Evolutionary conservation across 2,113 vertebrate species (phyloP).

Genomic region (Gnathonemus longibarbis): DNA sequence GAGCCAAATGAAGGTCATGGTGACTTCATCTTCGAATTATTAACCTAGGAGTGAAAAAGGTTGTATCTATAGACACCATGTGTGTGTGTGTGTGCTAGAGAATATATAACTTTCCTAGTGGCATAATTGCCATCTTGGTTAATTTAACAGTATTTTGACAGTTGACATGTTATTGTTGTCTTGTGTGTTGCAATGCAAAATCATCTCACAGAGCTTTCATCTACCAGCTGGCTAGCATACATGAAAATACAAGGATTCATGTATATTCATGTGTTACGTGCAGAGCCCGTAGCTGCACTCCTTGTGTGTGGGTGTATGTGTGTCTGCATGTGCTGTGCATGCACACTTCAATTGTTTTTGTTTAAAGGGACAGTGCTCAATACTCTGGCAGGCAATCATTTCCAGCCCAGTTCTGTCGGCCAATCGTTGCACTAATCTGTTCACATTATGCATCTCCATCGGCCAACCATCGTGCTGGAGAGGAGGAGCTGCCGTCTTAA

Average conservation of each 20-base stretch:
- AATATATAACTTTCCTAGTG: not conserved
- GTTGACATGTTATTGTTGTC: not conserved
- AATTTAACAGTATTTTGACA: not conserved
- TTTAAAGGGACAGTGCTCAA: too few species aligned
- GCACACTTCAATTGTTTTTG: too few species aligned
- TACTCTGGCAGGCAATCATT: too few species aligned
- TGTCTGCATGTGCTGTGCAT: too few species aligned
- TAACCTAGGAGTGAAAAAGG: not conserved
- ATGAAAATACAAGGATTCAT: not conserved
- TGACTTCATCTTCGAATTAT: constrained; percentile 29
- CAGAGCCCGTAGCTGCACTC: too few species aligned
- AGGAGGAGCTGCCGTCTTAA: too few species aligned
- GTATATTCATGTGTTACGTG: not conserved
- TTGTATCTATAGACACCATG: not conserved
- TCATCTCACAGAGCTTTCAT: not conserved
- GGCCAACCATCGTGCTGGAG: too few species aligned
- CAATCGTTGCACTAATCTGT: too few species aligned
- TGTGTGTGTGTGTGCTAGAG: not conserved
- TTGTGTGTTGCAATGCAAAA: not conserved
- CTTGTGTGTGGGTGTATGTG: too few species aligned
- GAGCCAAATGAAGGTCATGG: constrained; percentile 45
- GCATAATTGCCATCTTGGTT: not conserved
- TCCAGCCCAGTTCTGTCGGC: too few species aligned
- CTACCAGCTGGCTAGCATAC: not conserved
- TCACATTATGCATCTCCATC: too few species aligned